Conservation (phyloP, 2,888 invertebrate genomes). For the Temnothorax rugatulus region DNA sequence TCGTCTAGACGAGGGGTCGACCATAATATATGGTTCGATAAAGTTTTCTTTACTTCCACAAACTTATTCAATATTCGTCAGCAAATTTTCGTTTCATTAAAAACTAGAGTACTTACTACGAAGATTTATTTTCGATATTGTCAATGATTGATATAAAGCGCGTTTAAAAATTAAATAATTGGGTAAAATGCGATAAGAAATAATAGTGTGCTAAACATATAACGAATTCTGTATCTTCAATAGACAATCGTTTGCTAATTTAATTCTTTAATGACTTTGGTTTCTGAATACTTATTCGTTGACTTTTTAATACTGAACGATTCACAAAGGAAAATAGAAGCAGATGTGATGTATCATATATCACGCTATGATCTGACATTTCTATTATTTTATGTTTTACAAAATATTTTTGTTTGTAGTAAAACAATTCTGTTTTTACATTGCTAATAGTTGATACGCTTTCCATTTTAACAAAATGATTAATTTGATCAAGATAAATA, state of each 20-base stretch:
- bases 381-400: background rate
- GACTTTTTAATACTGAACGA: constrained; percentile 1
- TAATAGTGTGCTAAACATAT: background rate
- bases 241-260: background rate
- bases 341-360: background rate
- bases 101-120: constrained; percentile 1
- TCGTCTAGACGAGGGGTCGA: constrained; percentile 48
- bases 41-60: constrained; percentile 49
- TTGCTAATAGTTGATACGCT: background rate
- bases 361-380: background rate
- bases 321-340: background rate
- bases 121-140: background rate
- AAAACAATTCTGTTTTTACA: background rate
- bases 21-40: constrained; percentile 62
- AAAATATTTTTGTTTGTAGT: background rate
- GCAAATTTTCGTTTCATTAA: constrained; percentile 57
- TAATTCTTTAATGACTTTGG: background rate
- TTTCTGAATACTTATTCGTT: background rate
- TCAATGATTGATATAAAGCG: background rate
- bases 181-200: background rate
- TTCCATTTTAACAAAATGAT: constrained; percentile 5
- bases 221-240: background rate
- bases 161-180: constrained; percentile 10
- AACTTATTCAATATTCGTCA: constrained; percentile 54
- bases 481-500: constrained; percentile 17